Base-by-base conservation (phyloP, 2,888 invertebrate species). In the Chouioia cunea region DNA sequence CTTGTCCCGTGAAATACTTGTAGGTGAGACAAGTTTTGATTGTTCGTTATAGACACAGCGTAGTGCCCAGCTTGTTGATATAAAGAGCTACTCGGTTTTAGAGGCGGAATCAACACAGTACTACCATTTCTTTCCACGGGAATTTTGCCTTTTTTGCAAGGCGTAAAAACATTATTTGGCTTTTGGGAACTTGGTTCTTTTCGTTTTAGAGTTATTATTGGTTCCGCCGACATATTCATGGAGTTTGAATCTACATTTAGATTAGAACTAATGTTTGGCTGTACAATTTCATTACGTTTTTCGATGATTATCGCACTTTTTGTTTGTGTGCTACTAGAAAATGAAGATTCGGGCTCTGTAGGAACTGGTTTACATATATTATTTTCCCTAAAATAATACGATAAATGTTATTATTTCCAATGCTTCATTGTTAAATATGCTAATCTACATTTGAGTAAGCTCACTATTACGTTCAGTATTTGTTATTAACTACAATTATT, bases 251-350 rank as follows among this genome's bases (percentile, higher is more conserved):
- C 82, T 23, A 80, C 12, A 36, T 59, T 65, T 12, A 79, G 60
- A 20, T 78, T 76, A 2, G 82, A 77, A 20, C 82, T 82, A 3
- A 87, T 86, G 71, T 87, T 87, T 2, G 91, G 90, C 27, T 89
- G 88, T 58, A 89, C 86, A 52, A 89, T 85, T 77, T 91, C 92
- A 81, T 91, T 92, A 67, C 90, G 89, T 76, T 90, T 91, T 84
- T 95, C 95, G 57, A 95, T 92, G 6, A 92, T 88, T 76, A 96
- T 95, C 59, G 92, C 90, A 76, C 94, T 94, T 85, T 93, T 93
- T 75, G 89, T 89, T 80, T 93, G 93, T 0, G 92, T 92, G 0
- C 93, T 93, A 20, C 91, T 93, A 73, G 93, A 92, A 85, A 94
- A 94, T 75, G 91, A 89, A 72, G 89, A 88, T 0, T 86, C 85